These are phyloP conservation scores for Cydia pomonella DNA, from an alignment of 1,140 invertebrate genomes.

Conservation along the genomic window DNA sequence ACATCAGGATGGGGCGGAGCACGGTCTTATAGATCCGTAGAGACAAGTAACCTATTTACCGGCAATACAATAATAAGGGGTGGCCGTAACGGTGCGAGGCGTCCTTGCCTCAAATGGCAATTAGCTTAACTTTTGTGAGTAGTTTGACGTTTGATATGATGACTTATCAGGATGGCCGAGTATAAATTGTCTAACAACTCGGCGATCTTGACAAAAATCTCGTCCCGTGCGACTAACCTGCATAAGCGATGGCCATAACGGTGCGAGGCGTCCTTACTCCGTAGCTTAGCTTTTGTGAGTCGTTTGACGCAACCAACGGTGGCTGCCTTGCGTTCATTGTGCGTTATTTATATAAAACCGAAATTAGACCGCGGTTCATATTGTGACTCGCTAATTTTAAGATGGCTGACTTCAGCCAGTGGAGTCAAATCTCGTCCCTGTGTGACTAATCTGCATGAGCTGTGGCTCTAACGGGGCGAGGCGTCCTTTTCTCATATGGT, in stretches of 20 bases:
- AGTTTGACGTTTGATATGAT: too few relatives aligned
- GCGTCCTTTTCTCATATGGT: constrained; percentile 82
- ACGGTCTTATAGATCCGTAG: too few relatives aligned
- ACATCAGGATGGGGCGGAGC: too few relatives aligned
- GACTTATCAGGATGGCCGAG: too few relatives aligned
- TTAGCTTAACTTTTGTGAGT: constrained; percentile 87
- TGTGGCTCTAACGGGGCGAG: constrained; percentile 84
- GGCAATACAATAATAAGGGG: too few relatives aligned
- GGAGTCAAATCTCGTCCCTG: constrained; percentile 65
- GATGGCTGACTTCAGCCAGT: too few relatives aligned
- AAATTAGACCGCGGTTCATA: constrained; percentile 91
- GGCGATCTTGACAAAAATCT: constrained; percentile 84
- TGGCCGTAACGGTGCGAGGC: too few relatives aligned
- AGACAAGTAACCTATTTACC: too few relatives aligned
- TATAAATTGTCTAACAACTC: too few relatives aligned
- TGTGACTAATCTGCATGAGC: constrained; percentile 82
- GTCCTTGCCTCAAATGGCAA: constrained; percentile 83
- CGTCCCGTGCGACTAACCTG: constrained; percentile 75
- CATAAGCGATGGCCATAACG: constrained; percentile 83
- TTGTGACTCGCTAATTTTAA: constrained; percentile 60
- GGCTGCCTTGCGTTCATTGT: constrained; percentile 92
- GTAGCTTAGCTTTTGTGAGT: constrained; percentile 88
- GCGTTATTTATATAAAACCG: constrained; percentile 94
- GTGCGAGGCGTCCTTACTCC: constrained; percentile 84
- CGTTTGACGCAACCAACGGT: constrained; percentile 93